These are phyloP conservation scores for Gymnopithys bicolor DNA, from an alignment of 2,797 vertebrate genomes.

Conservation along the genomic window DNA sequence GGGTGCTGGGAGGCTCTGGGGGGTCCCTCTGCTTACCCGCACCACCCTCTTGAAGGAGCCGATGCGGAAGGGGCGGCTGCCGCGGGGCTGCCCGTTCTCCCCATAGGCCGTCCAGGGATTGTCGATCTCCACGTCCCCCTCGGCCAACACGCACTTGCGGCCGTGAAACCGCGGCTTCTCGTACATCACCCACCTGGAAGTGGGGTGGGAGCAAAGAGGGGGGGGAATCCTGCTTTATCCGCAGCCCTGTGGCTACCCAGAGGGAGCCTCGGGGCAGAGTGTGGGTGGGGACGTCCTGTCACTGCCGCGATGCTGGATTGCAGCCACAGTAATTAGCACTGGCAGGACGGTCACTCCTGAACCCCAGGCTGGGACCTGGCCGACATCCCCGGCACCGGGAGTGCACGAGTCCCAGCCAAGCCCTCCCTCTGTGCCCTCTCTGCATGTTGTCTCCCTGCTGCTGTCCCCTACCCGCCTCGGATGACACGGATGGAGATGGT, in stretches of 20 bases:
- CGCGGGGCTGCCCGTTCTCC: background rate
- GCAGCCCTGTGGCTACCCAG: rapidly evolving
- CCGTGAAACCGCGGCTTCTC: conserved; percentile 91
- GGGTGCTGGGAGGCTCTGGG: background rate
- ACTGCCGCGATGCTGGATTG: background rate
- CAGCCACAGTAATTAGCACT: rapidly evolving
- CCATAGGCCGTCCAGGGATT: conserved; percentile 67
- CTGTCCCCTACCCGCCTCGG: conserved; percentile 87
- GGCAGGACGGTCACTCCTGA: background rate
- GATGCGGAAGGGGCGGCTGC: conserved; percentile 55
- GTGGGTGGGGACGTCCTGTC: background rate
- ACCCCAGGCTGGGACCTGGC: background rate
- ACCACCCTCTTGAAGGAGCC: conserved; percentile 87
- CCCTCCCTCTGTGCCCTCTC: background rate
- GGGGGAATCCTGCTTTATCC: rapidly evolving
- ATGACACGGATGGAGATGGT: conserved; percentile 89
- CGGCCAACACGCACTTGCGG: conserved; percentile 87
- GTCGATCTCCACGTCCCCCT: conserved; percentile 88
- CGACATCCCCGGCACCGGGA: rapidly evolving
- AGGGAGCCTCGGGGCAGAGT: background rate
- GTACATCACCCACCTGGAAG: conserved; percentile 90
- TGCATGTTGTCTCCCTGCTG: rapidly evolving
- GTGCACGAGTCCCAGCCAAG: rapidly evolving
- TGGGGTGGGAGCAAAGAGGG: rapidly evolving
- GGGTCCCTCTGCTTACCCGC: conserved; percentile 76